Base-by-base conservation (phyloP, 2,888 invertebrate genomes). In the Drosophila colorata region DNA sequence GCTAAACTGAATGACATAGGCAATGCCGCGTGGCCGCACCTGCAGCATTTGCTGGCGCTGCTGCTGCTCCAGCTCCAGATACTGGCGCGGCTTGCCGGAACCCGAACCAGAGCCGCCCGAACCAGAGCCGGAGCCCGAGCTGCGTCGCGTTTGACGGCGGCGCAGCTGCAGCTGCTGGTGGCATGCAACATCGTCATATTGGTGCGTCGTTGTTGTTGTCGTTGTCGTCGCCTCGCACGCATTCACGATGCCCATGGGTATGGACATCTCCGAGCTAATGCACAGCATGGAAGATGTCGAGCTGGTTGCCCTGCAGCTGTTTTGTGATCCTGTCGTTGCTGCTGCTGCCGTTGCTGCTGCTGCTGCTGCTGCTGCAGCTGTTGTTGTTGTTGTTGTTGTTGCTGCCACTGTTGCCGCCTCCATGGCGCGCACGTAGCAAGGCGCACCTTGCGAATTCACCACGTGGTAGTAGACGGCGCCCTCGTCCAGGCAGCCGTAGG, bases 221-320 rank as follows among this genome's bases (percentile, higher is more conserved):
- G 91, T 86, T 9, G 87, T 88, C 0, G 91, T 83, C 4, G 88
- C 88, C 11, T 90, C 89, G 13, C 86, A 78, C 0, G 84, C 82
- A 11, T 76, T 78, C 4, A 80, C 86, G 14, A 81, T 78, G 5
- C 90, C 87, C 80, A 92, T 90, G 1, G 92, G 91, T 64, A 92
- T 89, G 1, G 92, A 92, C 49, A 92, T 88, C 43, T 91, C 92
- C 0, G 92, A 92, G 9, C 92, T 92, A 18, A 91, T 80, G 57
- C 91, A 91, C 66, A 91, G 73, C 56, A 91, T 76, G 6, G 92
- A 91, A 2, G 91, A 88, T 0, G 80, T 57, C 6, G 81, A 81
- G 4, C 20, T 77, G 5, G 49, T 52, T 13, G 60, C 20, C 7
- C 41, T 51, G 59, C 78, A 49, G 28, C 49, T 51, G 28, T 38